These are phyloP conservation scores for Mimas tiliae DNA, from an alignment of 2,888 invertebrate species.

Conservation along the genomic window DNA sequence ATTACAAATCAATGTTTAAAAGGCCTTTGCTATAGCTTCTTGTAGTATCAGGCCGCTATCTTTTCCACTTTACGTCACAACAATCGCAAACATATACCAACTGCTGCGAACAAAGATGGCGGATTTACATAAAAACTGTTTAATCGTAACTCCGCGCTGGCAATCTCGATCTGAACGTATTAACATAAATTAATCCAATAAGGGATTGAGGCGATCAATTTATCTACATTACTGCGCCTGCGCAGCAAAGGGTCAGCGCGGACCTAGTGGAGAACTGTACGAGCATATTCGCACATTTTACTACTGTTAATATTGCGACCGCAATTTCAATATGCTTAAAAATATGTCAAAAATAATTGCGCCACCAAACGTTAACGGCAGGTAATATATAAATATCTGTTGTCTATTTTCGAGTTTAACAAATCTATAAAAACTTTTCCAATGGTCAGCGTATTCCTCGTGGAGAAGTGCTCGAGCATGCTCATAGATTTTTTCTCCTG, in stretches of 20 bases:
- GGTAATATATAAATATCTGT: no score
- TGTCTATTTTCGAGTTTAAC: no score
- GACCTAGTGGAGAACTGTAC: neutral
- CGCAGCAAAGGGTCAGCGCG: conserved; percentile 42
- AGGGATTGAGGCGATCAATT: conserved; percentile 42
- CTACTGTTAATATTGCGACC: neutral
- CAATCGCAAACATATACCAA: conserved; percentile 49
- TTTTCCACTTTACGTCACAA: conserved; percentile 34
- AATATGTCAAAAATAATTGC: no score
- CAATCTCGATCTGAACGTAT: conserved; percentile 73
- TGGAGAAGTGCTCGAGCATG: no score
- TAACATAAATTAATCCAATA: conserved; percentile 52
- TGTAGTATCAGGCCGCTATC: neutral
- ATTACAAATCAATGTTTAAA: no score
- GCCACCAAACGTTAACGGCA: no score
- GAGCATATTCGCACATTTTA: neutral
- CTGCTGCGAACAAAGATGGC: conserved; percentile 75
- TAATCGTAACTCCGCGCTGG: conserved; percentile 72
- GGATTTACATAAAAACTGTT: conserved; percentile 79
- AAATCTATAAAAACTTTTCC: no score
- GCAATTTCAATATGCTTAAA: neutral
- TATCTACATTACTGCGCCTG: conserved; percentile 65
- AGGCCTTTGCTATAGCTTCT: neutral
- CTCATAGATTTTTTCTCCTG: no score
- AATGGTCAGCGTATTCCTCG: no score